These are phyloP conservation scores for Pantala flavescens DNA, from an alignment of 1,140 invertebrate species.

Conservation along the genomic window DNA sequence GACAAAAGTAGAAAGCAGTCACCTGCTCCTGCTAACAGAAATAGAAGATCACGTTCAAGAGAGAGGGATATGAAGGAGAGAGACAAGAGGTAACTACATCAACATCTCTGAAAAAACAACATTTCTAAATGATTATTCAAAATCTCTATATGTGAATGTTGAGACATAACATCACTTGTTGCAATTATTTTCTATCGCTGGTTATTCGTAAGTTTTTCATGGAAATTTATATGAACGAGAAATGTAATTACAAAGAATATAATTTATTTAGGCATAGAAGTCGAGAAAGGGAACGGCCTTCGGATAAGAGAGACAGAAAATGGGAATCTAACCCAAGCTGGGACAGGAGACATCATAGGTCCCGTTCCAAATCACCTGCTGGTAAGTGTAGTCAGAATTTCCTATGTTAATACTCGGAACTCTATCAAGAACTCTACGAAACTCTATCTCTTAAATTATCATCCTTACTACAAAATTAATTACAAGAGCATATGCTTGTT, in stretches of 20 bases:
- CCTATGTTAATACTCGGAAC: no score
- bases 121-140: no score
- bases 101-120: no score
- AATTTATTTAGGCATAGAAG: neutral
- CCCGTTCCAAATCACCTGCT: conserved; percentile 14
- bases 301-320: conserved; percentile 13
- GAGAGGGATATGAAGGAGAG: neutral
- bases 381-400: conserved; percentile 17
- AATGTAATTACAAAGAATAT: no score
- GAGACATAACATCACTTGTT: no score
- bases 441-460: no score
- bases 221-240: no score
- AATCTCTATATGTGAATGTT: neutral
- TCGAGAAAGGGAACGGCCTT: neutral
- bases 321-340: conserved; percentile 21
- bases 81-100: neutral
- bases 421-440: no score
- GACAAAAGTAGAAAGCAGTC: neutral
- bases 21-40: neutral
- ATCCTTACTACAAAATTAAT: no score
- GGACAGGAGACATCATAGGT: conserved; percentile 8
- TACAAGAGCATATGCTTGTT: no score
- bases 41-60: neutral
- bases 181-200: no score
- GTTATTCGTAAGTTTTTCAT: no score